Base-by-base conservation (phyloP, 1,140 invertebrate species). In the Pseudobourletiella spinata region DNA sequence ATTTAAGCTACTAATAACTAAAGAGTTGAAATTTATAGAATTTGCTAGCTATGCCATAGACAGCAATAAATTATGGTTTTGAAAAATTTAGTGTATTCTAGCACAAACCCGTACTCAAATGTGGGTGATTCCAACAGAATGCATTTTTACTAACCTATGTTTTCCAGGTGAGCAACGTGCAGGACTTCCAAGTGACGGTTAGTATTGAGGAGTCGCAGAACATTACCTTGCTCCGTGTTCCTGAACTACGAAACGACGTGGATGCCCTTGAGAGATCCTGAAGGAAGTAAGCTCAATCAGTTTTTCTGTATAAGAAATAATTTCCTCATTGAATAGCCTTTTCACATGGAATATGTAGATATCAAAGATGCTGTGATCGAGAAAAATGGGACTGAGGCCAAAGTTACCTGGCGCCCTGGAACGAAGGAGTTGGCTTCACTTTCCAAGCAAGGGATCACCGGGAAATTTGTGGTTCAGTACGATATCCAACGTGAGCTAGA, bases 391-490 rank as follows among this genome's bases (percentile, higher is more conserved):
- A 71, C 68, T 28, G 57, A 62, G n/a, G 71, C 65, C 2, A 63
- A 64, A 22, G 68, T 72, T 39, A 59, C 61, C 2, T 81, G 80
- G 72, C 73, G 70, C 15, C 81, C 80, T 2, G 75, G 77, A 43
- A 57, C 74, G 2, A 71, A 77, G 24, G 76, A 81, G 63, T 79
- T 82, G 70, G 76, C 72, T 66, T 46, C 72, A 55, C n/a, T 70
- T 59, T 64, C 73, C n/a, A 64, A 73, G 3, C 74, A 79, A 32
- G 82, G 81, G 2, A 69, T 81, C 18, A 73, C 78, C 42, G 82
- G 82, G 29, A 82, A 84, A 66, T 82, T 84, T 64, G 76, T 83
- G 2, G 81, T 84, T 3, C 80, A 82, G 60, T 84, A 84, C 68
- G 81, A 84, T 59, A 81, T 84, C 0, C 77, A 81, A 28, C 72